Percentiles rank a stretch among this genome's conserved stretches.
phyloP scores from a whole-genome alignment of 1,140 invertebrate genomes.

The Lepidurus apus region DNA sequence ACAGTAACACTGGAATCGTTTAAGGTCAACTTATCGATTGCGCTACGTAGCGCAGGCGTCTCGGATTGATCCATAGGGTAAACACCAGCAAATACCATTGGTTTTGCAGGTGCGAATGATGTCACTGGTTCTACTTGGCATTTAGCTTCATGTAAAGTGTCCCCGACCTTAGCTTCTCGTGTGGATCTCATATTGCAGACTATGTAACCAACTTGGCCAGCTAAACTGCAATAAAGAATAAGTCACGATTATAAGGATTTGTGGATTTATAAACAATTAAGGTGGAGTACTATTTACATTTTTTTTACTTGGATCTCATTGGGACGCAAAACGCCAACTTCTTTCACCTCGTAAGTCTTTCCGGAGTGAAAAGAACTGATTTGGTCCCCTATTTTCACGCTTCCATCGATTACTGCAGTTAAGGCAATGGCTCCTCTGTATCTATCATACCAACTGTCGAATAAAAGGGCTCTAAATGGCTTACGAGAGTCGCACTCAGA shows the following conservation, averaged over 20 bases:
- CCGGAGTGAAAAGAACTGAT: conserved; percentile 59
- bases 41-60: conserved; percentile 61
- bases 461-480: conserved; percentile 73
- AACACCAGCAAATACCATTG: conserved; percentile 92
- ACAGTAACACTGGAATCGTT: conserved; percentile 89
- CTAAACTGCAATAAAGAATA: conserved; percentile 52
- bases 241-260: conserved; percentile 29
- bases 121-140: conserved; percentile 55
- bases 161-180: conserved; percentile 75
- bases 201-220: conserved; percentile 76
- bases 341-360: conserved; percentile 71
- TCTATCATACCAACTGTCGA: conserved; percentile 91
- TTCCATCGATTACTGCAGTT: conserved; percentile 71
- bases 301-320: conserved; percentile 60
- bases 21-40: conserved; percentile 84
- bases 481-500: conserved; percentile 48
- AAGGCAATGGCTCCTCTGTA: conserved; percentile 78
- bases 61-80: conserved; percentile 88
- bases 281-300: conserved; percentile 53
- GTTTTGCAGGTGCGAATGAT: conserved; percentile 64
- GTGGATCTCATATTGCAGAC: conserved; percentile 72
- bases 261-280: conserved; percentile 14
- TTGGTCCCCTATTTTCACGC: conserved; percentile 59
- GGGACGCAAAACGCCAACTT: conserved; percentile 73
- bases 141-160: conserved; percentile 64